A percentile compares a stretch with the other conserved stretches of the same genome.
Evolutionary conservation across 2,888 invertebrate species (phyloP).

Genomic region (Dryadula phaetusa): DNA sequence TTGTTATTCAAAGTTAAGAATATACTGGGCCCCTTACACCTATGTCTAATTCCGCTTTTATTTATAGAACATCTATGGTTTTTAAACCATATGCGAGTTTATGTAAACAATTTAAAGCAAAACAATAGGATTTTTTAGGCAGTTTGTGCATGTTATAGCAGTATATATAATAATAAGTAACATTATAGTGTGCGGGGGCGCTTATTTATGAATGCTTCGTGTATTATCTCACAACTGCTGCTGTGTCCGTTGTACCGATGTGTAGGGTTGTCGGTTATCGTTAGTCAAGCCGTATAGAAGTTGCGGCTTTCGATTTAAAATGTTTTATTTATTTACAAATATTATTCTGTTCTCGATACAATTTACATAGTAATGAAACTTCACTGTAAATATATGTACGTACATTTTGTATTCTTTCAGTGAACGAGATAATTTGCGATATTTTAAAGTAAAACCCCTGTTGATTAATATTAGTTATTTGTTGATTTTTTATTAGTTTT

Average conservation of each 20-base stretch:
- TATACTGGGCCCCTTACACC: constrained; percentile 14
- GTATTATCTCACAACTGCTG: constrained; percentile 45
- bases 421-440: neutral
- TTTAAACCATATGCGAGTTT: neutral
- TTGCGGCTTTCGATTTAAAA: neutral
- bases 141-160: neutral
- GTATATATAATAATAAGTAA: neutral
- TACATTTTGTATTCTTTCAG: neutral
- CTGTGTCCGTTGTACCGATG: constrained; percentile 41
- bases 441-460: neutral
- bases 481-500: too few relatives aligned
- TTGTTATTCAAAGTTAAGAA: constrained; percentile 37
- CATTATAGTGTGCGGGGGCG: constrained; percentile 36
- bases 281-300: neutral
- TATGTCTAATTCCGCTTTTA: constrained; percentile 2
- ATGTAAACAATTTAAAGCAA: constrained; percentile 10
- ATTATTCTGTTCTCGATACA: neutral
- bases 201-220: constrained; percentile 45
- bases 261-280: constrained; percentile 34
- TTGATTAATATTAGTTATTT: too few relatives aligned
- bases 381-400: too few relatives aligned
- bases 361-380: neutral
- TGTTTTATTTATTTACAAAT: neutral
- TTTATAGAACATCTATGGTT: constrained; percentile 8
- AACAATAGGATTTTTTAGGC: neutral